Conservation (phyloP, 2,113 vertebrate species). For the Eolophus roseicapilla region DNA sequence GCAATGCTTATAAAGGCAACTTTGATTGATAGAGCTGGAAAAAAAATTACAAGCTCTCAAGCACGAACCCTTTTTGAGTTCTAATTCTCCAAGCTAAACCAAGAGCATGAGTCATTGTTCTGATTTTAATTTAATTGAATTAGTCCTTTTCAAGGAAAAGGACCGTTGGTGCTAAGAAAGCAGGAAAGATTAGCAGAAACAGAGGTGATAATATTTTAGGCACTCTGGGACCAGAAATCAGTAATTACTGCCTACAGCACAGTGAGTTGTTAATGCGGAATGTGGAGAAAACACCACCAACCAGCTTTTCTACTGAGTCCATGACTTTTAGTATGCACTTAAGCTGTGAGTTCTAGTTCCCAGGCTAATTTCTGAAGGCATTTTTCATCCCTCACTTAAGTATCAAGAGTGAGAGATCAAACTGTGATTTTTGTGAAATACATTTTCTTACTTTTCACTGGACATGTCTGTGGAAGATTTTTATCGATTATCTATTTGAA, state of each 20-base stretch:
- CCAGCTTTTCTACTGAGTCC: neutral
- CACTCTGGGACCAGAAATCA: neutral
- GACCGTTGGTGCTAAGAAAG: neutral
- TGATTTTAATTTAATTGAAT: neutral
- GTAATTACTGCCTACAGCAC: neutral
- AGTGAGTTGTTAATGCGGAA: neutral
- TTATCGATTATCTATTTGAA: neutral
- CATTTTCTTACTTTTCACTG: neutral
- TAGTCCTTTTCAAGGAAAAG: slow-evolving; percentile 1
- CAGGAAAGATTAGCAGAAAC: neutral
- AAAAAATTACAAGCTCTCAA: neutral
- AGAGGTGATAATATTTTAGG: neutral
- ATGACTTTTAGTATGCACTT: neutral
- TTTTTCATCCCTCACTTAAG: neutral
- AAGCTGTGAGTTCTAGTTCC: neutral
- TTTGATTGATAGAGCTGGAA: neutral
- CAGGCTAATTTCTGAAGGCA: neutral
- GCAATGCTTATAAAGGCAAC: neutral
- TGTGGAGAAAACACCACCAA: neutral
- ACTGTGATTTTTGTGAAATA: neutral
- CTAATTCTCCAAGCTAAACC: neutral
- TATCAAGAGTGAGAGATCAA: neutral
- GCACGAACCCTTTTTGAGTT: neutral
- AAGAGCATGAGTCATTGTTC: neutral
- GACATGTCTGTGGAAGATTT: neutral